Percentiles rank a stretch among this genome's conserved stretches.
These are phyloP conservation scores for Tachina grossa DNA, from an alignment of 2,888 invertebrate species.

Conservation along the genomic window DNA sequence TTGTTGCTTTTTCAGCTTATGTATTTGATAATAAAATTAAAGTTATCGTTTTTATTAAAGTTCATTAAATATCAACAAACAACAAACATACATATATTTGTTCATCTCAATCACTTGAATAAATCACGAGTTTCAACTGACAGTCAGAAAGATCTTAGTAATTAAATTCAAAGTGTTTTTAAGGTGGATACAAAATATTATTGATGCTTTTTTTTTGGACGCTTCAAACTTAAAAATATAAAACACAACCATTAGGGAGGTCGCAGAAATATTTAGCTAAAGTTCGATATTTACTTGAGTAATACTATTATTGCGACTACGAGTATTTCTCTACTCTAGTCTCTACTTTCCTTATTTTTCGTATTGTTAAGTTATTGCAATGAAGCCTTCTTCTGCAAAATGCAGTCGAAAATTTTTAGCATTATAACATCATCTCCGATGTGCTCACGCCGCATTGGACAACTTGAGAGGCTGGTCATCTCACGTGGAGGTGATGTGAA, in stretches of 20 bases:
- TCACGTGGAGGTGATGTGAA: too few relatives aligned
- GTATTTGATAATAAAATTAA: not conserved
- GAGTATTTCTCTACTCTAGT: too few relatives aligned
- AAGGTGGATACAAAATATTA: not conserved
- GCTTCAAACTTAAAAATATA: not conserved
- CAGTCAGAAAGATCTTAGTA: not conserved
- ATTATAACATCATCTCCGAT: too few relatives aligned
- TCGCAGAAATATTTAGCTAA: too few relatives aligned
- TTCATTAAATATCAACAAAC: conserved; percentile 3
- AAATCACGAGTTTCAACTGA: not conserved
- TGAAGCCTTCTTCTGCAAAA: too few relatives aligned
- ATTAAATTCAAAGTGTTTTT: not conserved
- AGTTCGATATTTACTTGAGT: too few relatives aligned
- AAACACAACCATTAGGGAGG: not conserved
- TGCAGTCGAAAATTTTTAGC: too few relatives aligned
- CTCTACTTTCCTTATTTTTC: too few relatives aligned
- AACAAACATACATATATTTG: not conserved
- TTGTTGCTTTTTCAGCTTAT: not conserved
- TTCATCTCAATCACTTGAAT: conserved; percentile 23
- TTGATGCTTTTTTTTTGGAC: not conserved
- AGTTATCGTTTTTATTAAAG: not conserved
- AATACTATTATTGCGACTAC: too few relatives aligned
- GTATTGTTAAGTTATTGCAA: too few relatives aligned
- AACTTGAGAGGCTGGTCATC: too few relatives aligned
- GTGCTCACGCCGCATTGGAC: too few relatives aligned